A percentile compares a stretch with the other conserved stretches of the same genome.
phyloP scores from a whole-genome alignment of 2,888 invertebrate species.

The Dicycla oo region DNA sequence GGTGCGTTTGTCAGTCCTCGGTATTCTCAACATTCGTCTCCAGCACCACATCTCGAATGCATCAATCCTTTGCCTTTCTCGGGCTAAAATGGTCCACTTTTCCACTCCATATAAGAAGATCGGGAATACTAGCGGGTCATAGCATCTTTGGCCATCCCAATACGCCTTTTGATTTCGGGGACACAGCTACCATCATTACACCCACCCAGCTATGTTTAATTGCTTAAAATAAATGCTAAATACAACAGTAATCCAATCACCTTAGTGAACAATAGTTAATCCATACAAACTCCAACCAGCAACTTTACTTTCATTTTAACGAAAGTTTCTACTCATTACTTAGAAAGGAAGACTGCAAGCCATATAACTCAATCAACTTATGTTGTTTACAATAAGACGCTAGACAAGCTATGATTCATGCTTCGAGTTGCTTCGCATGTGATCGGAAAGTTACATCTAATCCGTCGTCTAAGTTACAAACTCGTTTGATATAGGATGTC shows the following conservation, averaged over 20 bases:
- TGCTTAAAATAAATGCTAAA: background rate
- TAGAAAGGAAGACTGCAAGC: conserved; percentile 25
- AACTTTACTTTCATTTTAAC: conserved; percentile 40
- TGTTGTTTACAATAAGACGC: conserved; percentile 15
- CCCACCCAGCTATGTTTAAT: too few relatives aligned
- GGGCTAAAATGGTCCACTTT: too few relatives aligned
- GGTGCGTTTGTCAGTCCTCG: too few relatives aligned
- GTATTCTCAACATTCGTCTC: too few relatives aligned
- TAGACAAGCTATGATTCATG: conserved; percentile 34
- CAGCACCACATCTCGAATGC: too few relatives aligned
- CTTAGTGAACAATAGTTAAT: conserved; percentile 26
- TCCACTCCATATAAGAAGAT: too few relatives aligned
- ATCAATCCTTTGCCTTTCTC: too few relatives aligned
- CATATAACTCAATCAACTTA: conserved; percentile 25
- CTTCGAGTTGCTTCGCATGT: conserved; percentile 23
- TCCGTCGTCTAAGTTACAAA: conserved; percentile 44
- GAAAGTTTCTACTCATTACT: conserved; percentile 31
- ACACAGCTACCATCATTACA: too few relatives aligned
- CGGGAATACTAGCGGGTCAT: too few relatives aligned
- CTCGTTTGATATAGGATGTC: conserved; percentile 47
- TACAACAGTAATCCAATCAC: conserved; percentile 1
- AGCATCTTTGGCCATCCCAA: too few relatives aligned
- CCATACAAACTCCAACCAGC: conserved; percentile 7
- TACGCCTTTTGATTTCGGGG: too few relatives aligned
- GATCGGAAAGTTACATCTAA: conserved; percentile 33